A percentile compares a stretch with the other conserved stretches of the same genome.
These are phyloP conservation scores for Platichthys stellatus DNA, from an alignment of 2,113 vertebrate genomes.

Conservation along the genomic window DNA sequence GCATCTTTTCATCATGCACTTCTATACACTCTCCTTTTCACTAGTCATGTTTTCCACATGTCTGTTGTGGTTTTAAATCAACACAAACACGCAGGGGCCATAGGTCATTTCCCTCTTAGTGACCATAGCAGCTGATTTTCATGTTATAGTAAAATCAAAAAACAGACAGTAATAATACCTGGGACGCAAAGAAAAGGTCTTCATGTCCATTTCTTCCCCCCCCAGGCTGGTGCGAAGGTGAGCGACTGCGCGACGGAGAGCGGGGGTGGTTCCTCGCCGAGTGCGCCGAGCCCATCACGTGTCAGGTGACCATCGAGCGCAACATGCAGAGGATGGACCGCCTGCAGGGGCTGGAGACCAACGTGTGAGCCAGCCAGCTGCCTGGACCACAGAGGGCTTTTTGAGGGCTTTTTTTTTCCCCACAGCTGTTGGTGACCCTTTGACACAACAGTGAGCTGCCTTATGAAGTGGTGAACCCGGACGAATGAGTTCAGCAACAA, in stretches of 20 bases:
- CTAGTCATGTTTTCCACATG: neutral
- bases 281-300: slow-evolving; percentile 91
- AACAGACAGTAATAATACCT: no score
- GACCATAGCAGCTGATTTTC: no score
- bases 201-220: slow-evolving; percentile 15
- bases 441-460: slow-evolving; percentile 12
- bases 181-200: neutral
- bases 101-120: slow-evolving; percentile 23
- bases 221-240: slow-evolving; percentile 95
- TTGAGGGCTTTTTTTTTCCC: neutral
- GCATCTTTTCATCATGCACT: no score
- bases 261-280: slow-evolving; percentile 94
- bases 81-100: slow-evolving; percentile 3
- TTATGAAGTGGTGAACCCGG: slow-evolving; percentile 28
- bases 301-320: slow-evolving; percentile 90
- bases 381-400: slow-evolving; percentile 9
- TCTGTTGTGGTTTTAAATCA: slow-evolving; percentile 21
- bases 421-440: neutral
- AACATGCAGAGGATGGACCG: slow-evolving; percentile 98
- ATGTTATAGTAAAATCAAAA: slow-evolving; percentile 29
- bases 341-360: slow-evolving; percentile 93
- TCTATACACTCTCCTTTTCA: slow-evolving; percentile 16
- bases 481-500: slow-evolving; percentile 27
- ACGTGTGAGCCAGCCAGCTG: slow-evolving; percentile 82
- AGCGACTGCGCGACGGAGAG: slow-evolving; percentile 91